Percentiles rank a stretch among this genome's conserved stretches.
Conservation (phyloP, 2,888 invertebrate species). For the Drosophila suboccidentalis region DNA sequence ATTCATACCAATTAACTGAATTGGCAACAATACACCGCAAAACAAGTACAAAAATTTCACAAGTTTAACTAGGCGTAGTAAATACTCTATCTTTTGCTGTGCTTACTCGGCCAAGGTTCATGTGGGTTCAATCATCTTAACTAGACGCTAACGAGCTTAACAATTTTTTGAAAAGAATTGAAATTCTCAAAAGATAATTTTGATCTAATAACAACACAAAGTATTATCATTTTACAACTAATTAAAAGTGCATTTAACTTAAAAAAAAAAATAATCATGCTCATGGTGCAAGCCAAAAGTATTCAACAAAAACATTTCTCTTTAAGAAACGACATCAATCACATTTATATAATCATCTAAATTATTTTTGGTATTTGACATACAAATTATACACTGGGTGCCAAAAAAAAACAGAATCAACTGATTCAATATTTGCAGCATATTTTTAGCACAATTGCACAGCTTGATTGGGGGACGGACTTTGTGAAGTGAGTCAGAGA, state of each 20-base stretch:
- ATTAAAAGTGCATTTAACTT: constrained; percentile 10
- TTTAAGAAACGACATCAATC: constrained; percentile 7
- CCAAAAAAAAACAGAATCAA: constrained; percentile 6
- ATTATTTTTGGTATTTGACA: not conserved
- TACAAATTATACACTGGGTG: constrained; percentile 28
- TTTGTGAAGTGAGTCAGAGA: constrained; percentile 27
- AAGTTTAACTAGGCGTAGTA: constrained; percentile 61
- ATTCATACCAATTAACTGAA: constrained; percentile 48
- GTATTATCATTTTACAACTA: constrained; percentile 20
- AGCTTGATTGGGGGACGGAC: constrained; percentile 28
- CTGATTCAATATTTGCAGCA: constrained; percentile 28
- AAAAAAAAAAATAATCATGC: constrained; percentile 1
- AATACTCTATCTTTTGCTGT: constrained; percentile 15
- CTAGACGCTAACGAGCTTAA: constrained; percentile 40
- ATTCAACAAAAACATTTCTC: not conserved
- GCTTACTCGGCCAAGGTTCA: constrained; percentile 53
- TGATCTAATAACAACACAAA: constrained; percentile 18
- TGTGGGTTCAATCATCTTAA: constrained; percentile 43
- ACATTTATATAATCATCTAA: constrained; percentile 18
- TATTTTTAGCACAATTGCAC: constrained; percentile 40
- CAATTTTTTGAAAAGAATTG: constrained; percentile 8
- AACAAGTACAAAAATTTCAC: constrained; percentile 54
- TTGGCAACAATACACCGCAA: constrained; percentile 44
- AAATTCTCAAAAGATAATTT: not conserved
- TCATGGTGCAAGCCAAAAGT: constrained; percentile 17